phyloP scores from a whole-genome alignment of 2,888 invertebrate species.

The Cosmorhoe ocellata region DNA sequence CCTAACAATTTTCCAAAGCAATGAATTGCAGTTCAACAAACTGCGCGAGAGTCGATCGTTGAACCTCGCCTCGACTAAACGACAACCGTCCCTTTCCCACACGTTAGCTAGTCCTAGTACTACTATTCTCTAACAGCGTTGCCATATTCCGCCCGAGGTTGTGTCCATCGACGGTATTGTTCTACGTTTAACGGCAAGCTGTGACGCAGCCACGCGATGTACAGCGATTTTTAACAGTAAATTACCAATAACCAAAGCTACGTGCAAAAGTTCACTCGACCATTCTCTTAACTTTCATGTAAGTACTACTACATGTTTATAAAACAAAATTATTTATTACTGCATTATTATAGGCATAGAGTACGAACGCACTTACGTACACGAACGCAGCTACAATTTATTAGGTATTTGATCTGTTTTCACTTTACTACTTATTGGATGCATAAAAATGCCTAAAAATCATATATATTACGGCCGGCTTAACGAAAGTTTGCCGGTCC shows the following conservation, averaged over 20 bases:
- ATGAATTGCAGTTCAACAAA: conserved; percentile 81
- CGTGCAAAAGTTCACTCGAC: conserved; percentile 40
- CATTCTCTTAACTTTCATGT: conserved; percentile 49
- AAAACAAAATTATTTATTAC: conserved; percentile 44
- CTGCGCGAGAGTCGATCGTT: conserved; percentile 79
- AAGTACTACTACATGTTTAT: too few relatives aligned
- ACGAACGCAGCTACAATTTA: too few relatives aligned
- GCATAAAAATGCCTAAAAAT: too few relatives aligned
- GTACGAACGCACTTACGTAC: conserved; percentile 25
- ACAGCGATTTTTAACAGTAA: conserved; percentile 35
- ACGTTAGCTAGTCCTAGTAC: conserved; percentile 29
- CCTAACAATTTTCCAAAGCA: conserved; percentile 77
- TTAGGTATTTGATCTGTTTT: too few relatives aligned
- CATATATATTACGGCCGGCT: too few relatives aligned
- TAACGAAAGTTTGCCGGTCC: too few relatives aligned
- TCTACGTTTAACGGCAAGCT: conserved; percentile 48
- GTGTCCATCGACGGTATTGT: conserved; percentile 60
- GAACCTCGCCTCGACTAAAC: conserved; percentile 76
- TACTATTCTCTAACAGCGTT: conserved; percentile 51
- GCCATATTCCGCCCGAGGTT: conserved; percentile 56
- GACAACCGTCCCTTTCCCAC: conserved; percentile 61
- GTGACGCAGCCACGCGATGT: conserved; percentile 44
- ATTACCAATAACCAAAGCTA: conserved; percentile 33
- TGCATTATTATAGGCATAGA: conserved; percentile 40
- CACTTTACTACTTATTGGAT: too few relatives aligned